Conservation (phyloP, 1,140 invertebrate genomes). For the Lerema accius region DNA sequence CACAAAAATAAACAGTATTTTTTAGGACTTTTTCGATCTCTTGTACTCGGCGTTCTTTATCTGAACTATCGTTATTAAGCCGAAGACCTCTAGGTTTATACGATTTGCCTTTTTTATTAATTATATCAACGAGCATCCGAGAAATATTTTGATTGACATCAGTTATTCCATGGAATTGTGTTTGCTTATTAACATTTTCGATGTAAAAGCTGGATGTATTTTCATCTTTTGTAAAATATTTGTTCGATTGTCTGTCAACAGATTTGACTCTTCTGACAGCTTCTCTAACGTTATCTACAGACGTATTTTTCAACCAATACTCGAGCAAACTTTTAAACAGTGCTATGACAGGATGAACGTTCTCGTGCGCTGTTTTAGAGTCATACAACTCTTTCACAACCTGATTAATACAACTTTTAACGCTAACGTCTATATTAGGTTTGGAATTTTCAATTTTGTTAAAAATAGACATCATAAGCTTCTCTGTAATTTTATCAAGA, state of each 20-base stretch:
- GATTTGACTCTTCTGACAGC: constrained; percentile 48
- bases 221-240: constrained; percentile 57
- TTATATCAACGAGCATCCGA: constrained; percentile 29
- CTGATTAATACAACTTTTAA: constrained; percentile 53
- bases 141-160: constrained; percentile 37
- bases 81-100: constrained; percentile 21
- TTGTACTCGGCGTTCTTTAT: constrained; percentile 62
- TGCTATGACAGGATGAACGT: constrained; percentile 54
- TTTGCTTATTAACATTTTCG: constrained; percentile 46
- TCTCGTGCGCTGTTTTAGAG: constrained; percentile 42
- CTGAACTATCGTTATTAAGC: constrained; percentile 47
- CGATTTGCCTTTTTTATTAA: constrained; percentile 27
- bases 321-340: constrained; percentile 65
- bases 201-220: constrained; percentile 51
- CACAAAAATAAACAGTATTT: constrained; percentile 69
- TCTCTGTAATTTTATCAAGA: constrained; percentile 57
- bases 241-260: constrained; percentile 52
- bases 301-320: constrained; percentile 62
- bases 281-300: constrained; percentile 39
- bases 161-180: constrained; percentile 51
- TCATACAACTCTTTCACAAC: constrained; percentile 61
- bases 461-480: constrained; percentile 55
- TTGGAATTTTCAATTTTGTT: constrained; percentile 37
- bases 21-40: constrained; percentile 65
- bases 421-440: constrained; percentile 22